Evolutionary conservation across 2,797 vertebrate species (phyloP).

Genomic region (Alcedo quadribrachys): DNA sequence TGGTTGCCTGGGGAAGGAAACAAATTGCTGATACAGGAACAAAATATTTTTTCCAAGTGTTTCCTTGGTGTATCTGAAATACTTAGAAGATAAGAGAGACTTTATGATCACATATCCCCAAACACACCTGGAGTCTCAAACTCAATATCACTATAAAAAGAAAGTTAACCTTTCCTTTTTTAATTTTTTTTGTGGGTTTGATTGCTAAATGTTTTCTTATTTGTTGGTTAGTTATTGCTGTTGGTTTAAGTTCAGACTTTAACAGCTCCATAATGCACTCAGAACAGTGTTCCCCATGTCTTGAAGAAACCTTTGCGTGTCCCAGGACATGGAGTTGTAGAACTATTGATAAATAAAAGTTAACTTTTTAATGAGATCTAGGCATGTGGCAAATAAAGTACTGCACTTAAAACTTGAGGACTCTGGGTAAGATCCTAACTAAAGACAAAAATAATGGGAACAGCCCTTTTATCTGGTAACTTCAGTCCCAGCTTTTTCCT

Average conservation of each 20-base stretch:
- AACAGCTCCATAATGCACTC: neutral
- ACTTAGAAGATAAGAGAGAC: neutral
- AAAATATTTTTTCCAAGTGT: neutral
- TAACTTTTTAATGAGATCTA: slow-evolving; percentile 18
- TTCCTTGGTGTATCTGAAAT: neutral
- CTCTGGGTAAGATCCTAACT: neutral
- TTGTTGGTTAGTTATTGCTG: neutral
- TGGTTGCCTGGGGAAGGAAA: neutral
- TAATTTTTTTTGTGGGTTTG: neutral
- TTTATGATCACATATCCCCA: neutral
- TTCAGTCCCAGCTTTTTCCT: slow-evolving; percentile 22
- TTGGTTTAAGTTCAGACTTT: neutral
- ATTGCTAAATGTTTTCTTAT: neutral
- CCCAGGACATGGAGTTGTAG: neutral
- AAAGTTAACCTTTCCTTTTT: neutral
- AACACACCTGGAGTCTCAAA: neutral
- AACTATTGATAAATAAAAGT: neutral
- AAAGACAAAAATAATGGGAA: slow-evolving; percentile 24
- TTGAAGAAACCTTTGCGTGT: neutral
- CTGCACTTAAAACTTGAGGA: neutral
- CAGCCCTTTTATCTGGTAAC: neutral
- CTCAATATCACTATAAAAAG: neutral
- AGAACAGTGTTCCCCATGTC: neutral
- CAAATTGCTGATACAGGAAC: neutral
- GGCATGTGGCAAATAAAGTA: neutral